Evolutionary conservation across 2,113 vertebrate genomes (phyloP).

Genomic region (Elanoides forficatus): DNA sequence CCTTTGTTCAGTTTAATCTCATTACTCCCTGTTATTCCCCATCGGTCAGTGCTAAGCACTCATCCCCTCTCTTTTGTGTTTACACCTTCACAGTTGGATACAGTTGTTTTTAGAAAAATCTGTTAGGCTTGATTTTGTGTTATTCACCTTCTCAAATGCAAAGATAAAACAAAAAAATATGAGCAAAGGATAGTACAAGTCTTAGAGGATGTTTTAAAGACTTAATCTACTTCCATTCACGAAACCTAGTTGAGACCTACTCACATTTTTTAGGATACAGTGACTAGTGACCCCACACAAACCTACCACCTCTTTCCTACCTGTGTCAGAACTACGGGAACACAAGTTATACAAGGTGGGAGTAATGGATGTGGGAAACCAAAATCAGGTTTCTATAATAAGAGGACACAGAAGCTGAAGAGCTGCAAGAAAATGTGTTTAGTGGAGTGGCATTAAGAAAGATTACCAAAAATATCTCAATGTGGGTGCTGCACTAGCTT

Average conservation of each 20-base stretch:
- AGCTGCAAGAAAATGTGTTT: not conserved
- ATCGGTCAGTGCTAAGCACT: not conserved
- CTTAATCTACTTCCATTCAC: not conserved
- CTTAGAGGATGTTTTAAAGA: not conserved
- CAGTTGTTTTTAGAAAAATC: slow-evolving; percentile 1
- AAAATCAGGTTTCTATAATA: slow-evolving; percentile 3
- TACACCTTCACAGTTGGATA: not conserved
- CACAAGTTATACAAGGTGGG: not conserved
- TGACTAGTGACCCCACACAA: not conserved
- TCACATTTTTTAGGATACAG: not conserved
- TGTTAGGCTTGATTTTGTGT: not conserved
- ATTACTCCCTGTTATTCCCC: slow-evolving; percentile 54
- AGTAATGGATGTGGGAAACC: not conserved
- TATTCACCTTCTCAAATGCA: not conserved
- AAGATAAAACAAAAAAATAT: not conserved
- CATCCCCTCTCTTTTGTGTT: slow-evolving; percentile 15
- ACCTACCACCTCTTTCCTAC: not conserved
- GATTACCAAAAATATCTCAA: slow-evolving; percentile 4
- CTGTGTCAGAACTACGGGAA: not conserved
- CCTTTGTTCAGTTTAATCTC: slow-evolving; percentile 66
- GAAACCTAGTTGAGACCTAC: not conserved
- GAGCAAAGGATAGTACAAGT: not conserved
- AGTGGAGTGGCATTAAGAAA: not conserved
- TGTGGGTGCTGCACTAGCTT: not conserved
- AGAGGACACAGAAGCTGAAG: not conserved